A percentile compares a stretch with the other conserved stretches of the same genome.
Conservation (phyloP, 1,140 invertebrate species). For the Rhyzopertha dominica region DNA sequence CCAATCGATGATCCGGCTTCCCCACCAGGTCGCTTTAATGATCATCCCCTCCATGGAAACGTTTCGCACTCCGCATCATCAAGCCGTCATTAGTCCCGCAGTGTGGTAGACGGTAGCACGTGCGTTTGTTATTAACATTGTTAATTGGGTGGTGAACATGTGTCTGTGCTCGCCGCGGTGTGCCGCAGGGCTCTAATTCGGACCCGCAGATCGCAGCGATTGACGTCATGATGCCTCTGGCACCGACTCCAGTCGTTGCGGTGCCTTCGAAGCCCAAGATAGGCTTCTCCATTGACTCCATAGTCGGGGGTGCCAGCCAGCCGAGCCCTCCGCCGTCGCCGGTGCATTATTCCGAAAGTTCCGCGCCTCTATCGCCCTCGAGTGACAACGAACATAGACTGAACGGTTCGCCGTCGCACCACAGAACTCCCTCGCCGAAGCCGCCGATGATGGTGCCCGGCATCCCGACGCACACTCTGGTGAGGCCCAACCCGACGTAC, state of each 20-base stretch:
- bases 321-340: constrained; percentile 40
- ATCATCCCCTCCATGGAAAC: neutral
- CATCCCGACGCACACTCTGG: constrained; percentile 46
- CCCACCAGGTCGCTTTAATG: neutral
- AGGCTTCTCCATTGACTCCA: constrained; percentile 91
- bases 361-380: constrained; percentile 39
- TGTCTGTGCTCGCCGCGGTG: neutral
- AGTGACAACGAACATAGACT: constrained; percentile 38
- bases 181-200: neutral
- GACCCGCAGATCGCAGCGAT: constrained; percentile 2
- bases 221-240: constrained; percentile 78
- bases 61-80: neutral
- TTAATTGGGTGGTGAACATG: neutral
- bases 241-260: constrained; percentile 78
- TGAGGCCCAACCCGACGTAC: constrained; percentile 46
- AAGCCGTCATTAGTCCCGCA: neutral
- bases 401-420: constrained; percentile 46
- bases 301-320: constrained; percentile 66
- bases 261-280: constrained; percentile 86
- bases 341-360: constrained; percentile 42
- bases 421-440: constrained; percentile 32
- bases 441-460: constrained; percentile 51
- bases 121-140: neutral
- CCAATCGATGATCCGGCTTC: too few relatives aligned
- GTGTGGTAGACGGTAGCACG: neutral